phyloP scores from a whole-genome alignment of 2,797 vertebrate genomes.

The Arrhamphus sclerolepis region DNA sequence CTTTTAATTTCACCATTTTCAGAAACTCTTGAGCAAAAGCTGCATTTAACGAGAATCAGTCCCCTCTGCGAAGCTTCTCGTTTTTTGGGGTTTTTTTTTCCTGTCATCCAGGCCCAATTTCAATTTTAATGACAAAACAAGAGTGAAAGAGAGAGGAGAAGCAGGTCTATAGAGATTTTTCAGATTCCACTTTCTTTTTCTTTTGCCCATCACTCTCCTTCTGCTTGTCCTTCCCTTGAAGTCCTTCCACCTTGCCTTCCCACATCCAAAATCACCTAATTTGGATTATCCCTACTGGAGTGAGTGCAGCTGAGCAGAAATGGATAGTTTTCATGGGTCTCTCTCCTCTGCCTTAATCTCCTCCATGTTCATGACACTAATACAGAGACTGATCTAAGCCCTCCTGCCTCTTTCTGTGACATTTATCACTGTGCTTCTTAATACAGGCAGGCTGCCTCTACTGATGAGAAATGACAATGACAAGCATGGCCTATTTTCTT shows the following conservation, averaged over 20 bases:
- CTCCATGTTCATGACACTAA: slow-evolving; percentile 75
- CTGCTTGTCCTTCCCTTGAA: slow-evolving; percentile 12
- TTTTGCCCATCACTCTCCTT: neutral
- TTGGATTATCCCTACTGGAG: slow-evolving; percentile 59
- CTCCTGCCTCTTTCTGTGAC: slow-evolving; percentile 66
- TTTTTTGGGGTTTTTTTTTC: slow-evolving; percentile 22
- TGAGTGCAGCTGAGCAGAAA: slow-evolving; percentile 45
- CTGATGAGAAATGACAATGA: slow-evolving; percentile 69
- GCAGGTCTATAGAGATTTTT: slow-evolving; percentile 37
- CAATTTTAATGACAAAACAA: neutral
- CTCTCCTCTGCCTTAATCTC: slow-evolving; percentile 52
- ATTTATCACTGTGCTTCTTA: slow-evolving; percentile 69
- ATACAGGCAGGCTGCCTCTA: slow-evolving; percentile 63
- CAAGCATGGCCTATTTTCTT: slow-evolving; percentile 70
- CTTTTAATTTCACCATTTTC: slow-evolving; percentile 8
- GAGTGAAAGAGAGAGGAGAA: slow-evolving; percentile 4
- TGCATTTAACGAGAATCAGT: slow-evolving; percentile 43
- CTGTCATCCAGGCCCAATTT: neutral
- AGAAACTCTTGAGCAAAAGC: slow-evolving; percentile 48
- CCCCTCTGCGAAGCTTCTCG: slow-evolving; percentile 12
- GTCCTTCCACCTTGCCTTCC: slow-evolving; percentile 49
- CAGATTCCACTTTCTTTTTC: slow-evolving; percentile 11
- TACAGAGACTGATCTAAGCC: slow-evolving; percentile 73
- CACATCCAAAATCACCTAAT: slow-evolving; percentile 61
- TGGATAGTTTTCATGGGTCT: slow-evolving; percentile 44